phyloP scores from a whole-genome alignment of 2,113 vertebrate genomes.

The Catharus fuscescens region DNA sequence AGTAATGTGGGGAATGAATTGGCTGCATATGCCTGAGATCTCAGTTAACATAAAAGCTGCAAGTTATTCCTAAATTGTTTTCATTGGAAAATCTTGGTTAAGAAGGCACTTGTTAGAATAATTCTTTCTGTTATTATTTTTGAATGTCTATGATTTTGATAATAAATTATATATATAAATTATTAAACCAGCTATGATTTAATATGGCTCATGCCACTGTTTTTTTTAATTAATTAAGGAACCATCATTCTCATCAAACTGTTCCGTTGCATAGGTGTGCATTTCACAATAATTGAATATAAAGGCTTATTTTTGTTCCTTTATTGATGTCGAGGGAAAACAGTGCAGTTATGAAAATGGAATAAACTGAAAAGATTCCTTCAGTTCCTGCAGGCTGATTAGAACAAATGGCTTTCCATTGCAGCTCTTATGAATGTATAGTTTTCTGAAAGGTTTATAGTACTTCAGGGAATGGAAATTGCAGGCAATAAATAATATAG shows the following conservation, averaged over 20 bases:
- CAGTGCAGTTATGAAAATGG: constrained; percentile 14
- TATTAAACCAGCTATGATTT: background rate
- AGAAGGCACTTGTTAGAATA: background rate
- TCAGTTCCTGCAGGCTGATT: constrained; percentile 18
- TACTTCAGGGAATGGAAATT: constrained; percentile 10
- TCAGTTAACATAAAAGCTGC: background rate
- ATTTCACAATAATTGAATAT: constrained; percentile 36
- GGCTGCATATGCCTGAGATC: background rate
- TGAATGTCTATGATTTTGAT: background rate
- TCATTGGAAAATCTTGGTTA: background rate
- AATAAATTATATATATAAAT: background rate
- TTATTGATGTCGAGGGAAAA: constrained; percentile 49
- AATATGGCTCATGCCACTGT: background rate
- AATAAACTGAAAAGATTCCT: constrained; percentile 16
- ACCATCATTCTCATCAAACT: background rate
- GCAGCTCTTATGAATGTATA: constrained; percentile 33
- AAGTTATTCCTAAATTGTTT: background rate
- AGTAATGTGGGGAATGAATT: background rate
- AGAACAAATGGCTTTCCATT: constrained; percentile 35
- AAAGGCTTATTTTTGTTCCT: constrained; percentile 33
- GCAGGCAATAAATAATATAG: background rate
- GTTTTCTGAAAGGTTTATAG: constrained; percentile 27
- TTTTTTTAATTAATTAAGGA: constrained; percentile 33
- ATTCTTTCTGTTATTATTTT: background rate
- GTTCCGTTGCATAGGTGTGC: background rate